Base-by-base conservation (phyloP, 2,888 invertebrate genomes). In the Sesamia inferens region DNA sequence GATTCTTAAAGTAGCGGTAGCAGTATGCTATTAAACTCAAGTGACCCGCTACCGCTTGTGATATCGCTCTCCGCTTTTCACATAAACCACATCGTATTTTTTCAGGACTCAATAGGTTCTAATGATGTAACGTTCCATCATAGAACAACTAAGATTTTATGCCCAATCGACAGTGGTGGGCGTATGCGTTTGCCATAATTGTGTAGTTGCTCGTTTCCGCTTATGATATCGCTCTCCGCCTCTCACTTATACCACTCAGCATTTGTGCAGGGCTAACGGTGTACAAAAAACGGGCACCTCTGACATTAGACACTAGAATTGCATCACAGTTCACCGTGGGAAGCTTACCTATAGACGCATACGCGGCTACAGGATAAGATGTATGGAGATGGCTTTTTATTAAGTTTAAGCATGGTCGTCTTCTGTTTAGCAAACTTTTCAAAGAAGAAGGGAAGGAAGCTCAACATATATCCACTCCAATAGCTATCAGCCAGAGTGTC, bases 241-340 rank as follows among this genome's bases (percentile, higher is more conserved):
- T 22, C 0, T 85, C 2, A 55, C 86, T 76, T 85, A 74, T 2
- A 24, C 89, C 90, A 85, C 67, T n/a, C 81, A 58, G 54, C 82
- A 68, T 77, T 85, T 86, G 88, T 91, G 91, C 92, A 92, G 93
- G 91, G 90, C 93, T 94, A 95, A 94, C 95, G 94, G 95, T 93
- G 93, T 92, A 94, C 92, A 95, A 95, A 94, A 95, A 94, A 94
- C 93, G 89, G 90, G 91, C 92, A 95, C 95, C 95, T 94, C 93
- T 95, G 95, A 94, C 95, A 95, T 95, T 95, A 95, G 93, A 93
- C 92, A 91, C 90, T 91, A 90, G 93, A 92, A 93, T 96, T 95
- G 95, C 95, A 95, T 95, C 95, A 95, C 92, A 93, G 92, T 90
- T 91, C 88, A 90, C 91, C 93, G 93, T 95, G 95, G 94, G 95